phyloP scores from a whole-genome alignment of 1,140 invertebrate species.

The Solenopsis fugax region DNA sequence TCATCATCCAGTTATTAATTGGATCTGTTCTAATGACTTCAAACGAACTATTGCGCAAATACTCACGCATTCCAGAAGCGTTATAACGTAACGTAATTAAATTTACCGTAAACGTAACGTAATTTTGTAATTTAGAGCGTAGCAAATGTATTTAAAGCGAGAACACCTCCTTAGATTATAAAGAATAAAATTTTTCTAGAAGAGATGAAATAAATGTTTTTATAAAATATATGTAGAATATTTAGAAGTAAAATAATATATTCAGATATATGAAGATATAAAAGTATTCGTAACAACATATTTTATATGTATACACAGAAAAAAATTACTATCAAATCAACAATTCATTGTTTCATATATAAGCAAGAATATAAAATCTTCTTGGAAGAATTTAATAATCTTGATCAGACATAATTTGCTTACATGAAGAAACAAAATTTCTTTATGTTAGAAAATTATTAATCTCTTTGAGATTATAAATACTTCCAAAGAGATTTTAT shows the following conservation, averaged over 20 bases:
- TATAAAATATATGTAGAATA: too few species aligned
- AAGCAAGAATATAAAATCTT: too few species aligned
- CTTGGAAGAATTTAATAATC: too few species aligned
- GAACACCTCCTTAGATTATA: not conserved
- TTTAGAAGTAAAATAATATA: too few species aligned
- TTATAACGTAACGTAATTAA: slow-evolving; percentile 23
- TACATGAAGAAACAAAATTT: too few species aligned
- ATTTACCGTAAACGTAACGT: slow-evolving; percentile 50
- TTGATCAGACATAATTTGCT: too few species aligned
- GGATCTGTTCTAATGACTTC: slow-evolving; percentile 38
- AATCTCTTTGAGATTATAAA: too few species aligned
- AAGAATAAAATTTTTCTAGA: not conserved
- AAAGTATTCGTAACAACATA: not conserved
- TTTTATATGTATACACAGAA: not conserved
- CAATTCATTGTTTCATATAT: too few species aligned
- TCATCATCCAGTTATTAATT: slow-evolving; percentile 56
- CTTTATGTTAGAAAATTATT: too few species aligned
- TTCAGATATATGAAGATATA: too few species aligned
- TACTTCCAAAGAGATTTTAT: too few species aligned
- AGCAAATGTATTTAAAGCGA: not conserved
- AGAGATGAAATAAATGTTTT: not conserved
- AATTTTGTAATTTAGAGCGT: slow-evolving; percentile 33
- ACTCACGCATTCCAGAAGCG: slow-evolving; percentile 1
- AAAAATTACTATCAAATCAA: too few species aligned
- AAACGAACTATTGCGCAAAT: slow-evolving; percentile 39